Base-by-base conservation (phyloP, 2,888 invertebrate species). In the Neuroscelio doddi region DNA sequence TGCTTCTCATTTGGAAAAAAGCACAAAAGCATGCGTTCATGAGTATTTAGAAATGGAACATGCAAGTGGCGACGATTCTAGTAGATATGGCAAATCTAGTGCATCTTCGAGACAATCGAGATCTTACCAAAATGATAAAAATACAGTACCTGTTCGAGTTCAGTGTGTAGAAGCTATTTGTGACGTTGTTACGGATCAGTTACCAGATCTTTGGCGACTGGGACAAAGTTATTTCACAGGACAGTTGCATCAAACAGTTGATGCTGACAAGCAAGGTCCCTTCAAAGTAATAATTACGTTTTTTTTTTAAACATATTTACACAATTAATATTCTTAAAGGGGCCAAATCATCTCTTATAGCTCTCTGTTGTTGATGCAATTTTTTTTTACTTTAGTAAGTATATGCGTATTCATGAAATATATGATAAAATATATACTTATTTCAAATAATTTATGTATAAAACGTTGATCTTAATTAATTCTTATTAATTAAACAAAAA, bases 121-220 rank as follows among this genome's bases (percentile, higher is more conserved):
- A 30, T 68, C 71, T 17, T 76, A 70, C 50, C 79, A 76, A 36
- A 75, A 61, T 59, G 82, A 81, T 17, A 85, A 85, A 66, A 85
- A 83, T 61, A 77, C 78, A 38, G 86, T 88, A 15, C 93, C 93
- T 0, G 88, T 89, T 67, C 89, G 91, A 65, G 91, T 94, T 2
- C 85, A 90, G 56, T 95, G 94, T 80, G 89, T 93, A 46, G 94
- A 95, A 79, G 92, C 93, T 76, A 86, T 95, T 26, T 92, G 93
- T 64, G 90, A 91, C 52, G 88, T 92, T 62, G 88, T 95, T 32
- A 89, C 90, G 1, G 90, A 91, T 55, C 90, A 92, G 67, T 89
- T 98, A 79, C 94, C 95, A 26, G 95, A 97, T 83, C 89, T 99
- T 75, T 98, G 97, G 97, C 94, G 96, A 80, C 89, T 99, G 0